Evolutionary conservation across 1,140 invertebrate species (phyloP).

Genomic region (Capitella teleta): DNA sequence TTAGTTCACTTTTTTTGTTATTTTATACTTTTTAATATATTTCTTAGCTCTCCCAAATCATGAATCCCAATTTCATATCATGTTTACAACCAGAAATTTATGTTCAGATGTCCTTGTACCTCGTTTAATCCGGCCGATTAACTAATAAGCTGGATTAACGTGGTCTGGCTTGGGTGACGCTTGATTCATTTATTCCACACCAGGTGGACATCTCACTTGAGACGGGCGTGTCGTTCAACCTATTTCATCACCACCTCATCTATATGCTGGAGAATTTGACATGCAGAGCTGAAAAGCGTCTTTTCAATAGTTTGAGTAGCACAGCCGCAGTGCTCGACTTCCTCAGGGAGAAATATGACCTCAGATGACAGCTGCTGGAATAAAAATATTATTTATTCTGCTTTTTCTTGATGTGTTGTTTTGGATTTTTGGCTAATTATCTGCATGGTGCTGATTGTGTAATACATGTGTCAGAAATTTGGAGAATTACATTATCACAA

Average conservation of each 20-base stretch:
- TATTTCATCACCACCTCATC: slow-evolving; percentile 84
- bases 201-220: slow-evolving; percentile 46
- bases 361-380: not conserved
- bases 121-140: not conserved
- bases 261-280: slow-evolving; percentile 82
- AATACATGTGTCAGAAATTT: not conserved
- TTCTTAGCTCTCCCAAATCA: not conserved
- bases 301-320: slow-evolving; percentile 66
- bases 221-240: slow-evolving; percentile 57
- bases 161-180: not conserved
- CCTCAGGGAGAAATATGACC: slow-evolving; percentile 48
- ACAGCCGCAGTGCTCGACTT: slow-evolving; percentile 60
- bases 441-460: not conserved
- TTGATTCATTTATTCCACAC: slow-evolving; percentile 2
- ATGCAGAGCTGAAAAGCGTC: slow-evolving; percentile 53
- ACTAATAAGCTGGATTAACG: not conserved
- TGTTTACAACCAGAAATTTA: not conserved
- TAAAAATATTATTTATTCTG: not conserved
- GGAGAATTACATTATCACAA: not conserved
- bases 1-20: slow-evolving; percentile 42
- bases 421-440: not conserved
- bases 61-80: not conserved
- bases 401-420: not conserved
- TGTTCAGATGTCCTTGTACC: not conserved
- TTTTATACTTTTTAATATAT: not conserved